Conservation (phyloP, 2,888 invertebrate species). For the Rhorus exstirpatorius region DNA sequence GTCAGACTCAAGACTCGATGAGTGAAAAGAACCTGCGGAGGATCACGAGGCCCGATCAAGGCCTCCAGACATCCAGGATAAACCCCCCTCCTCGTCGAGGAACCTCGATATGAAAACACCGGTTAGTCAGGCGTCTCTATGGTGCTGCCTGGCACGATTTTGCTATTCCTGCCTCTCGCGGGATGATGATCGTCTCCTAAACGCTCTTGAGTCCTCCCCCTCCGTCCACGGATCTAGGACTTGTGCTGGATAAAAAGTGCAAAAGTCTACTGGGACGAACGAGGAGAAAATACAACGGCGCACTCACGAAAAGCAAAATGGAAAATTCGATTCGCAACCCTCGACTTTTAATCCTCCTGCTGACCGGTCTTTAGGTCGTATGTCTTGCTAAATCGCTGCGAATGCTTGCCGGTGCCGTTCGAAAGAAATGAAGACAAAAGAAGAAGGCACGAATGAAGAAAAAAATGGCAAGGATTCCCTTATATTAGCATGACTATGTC, state of each 20-base stretch:
- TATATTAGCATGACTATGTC: no score
- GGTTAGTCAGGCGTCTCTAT: conserved; percentile 58
- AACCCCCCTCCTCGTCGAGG: conserved; percentile 77
- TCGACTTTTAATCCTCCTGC: no score
- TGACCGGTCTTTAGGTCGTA: no score
- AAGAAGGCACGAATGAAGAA: no score
- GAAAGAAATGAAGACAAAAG: background rate
- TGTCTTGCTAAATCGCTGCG: no score
- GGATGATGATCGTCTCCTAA: conserved; percentile 49
- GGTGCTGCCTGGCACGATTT: conserved; percentile 39
- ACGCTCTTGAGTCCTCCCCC: background rate
- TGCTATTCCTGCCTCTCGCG: conserved; percentile 36
- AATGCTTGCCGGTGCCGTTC: no score
- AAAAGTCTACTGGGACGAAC: conserved; percentile 40
- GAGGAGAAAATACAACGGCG: conserved; percentile 39
- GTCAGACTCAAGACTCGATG: conserved; percentile 17
- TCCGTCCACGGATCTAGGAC: conserved; percentile 1
- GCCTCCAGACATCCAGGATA: conserved; percentile 80
- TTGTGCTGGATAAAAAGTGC: conserved; percentile 31
- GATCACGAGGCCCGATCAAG: conserved; percentile 77
- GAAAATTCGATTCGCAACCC: no score
- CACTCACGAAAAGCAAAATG: conserved; percentile 38
- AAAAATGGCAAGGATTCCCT: background rate
- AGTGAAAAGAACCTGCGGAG: conserved; percentile 68
- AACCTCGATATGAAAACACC: conserved; percentile 69